Conservation (phyloP, 2,888 invertebrate species). For the Escarpia spicata region DNA sequence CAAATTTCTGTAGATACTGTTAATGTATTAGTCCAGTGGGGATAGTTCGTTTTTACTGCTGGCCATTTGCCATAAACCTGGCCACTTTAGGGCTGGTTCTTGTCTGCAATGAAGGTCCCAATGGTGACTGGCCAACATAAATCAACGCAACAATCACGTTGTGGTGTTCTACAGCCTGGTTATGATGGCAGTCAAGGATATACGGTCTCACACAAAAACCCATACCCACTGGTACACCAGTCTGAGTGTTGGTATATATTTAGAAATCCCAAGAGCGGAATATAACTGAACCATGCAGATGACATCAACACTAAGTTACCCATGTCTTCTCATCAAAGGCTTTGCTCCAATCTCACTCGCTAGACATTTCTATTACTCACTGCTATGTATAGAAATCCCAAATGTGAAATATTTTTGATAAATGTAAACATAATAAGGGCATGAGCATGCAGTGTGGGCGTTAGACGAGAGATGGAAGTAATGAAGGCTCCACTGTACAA, state of each 20-base stretch:
- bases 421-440: background rate
- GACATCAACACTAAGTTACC: background rate
- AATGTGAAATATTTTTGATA: background rate
- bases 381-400: background rate
- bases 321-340: background rate
- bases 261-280: conserved; percentile 3
- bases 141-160: background rate
- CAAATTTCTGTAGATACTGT: background rate
- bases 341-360: background rate
- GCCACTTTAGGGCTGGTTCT: background rate
- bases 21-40: background rate
- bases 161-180: background rate
- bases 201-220: background rate
- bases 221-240: background rate
- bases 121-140: background rate
- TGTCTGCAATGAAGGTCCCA: background rate
- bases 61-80: background rate
- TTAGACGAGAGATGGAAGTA: background rate
- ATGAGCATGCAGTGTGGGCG: background rate
- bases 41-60: background rate
- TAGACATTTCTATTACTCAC: background rate
- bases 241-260: background rate
- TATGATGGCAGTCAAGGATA: background rate
- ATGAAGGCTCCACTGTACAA: background rate
- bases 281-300: background rate